Conservation (phyloP, 2,113 vertebrate genomes). For the Cygnus buccinator region DNA sequence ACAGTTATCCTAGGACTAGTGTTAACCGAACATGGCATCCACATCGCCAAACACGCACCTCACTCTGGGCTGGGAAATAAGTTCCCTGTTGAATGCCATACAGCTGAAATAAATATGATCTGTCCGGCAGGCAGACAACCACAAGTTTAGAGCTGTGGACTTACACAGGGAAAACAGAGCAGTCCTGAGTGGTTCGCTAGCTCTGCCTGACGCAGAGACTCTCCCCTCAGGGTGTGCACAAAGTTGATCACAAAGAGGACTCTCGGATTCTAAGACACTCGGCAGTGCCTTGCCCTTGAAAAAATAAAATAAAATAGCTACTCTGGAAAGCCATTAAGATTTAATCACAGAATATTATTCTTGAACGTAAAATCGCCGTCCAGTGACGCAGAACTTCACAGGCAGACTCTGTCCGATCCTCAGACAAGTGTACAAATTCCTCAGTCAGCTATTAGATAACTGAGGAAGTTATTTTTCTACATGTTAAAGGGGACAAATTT, state of each 20-base stretch:
- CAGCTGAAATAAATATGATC: not conserved
- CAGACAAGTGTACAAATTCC: not conserved
- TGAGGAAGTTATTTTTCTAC: not conserved
- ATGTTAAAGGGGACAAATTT: not conserved
- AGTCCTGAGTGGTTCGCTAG: not conserved
- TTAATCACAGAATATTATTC: constrained; percentile 28
- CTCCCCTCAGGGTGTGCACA: not conserved
- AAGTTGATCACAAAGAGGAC: not conserved
- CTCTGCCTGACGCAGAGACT: not conserved
- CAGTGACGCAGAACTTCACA: constrained; percentile 11
- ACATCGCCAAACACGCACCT: not conserved
- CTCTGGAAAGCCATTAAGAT: constrained; percentile 37
- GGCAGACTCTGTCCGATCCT: not conserved
- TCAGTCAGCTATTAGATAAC: not conserved
- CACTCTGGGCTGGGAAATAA: not conserved
- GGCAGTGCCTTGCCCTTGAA: not conserved
- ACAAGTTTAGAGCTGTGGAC: not conserved
- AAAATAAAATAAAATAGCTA: not conserved
- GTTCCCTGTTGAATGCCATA: not conserved
- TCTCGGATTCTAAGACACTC: not conserved
- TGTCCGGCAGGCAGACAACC: not conserved
- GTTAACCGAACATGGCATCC: not conserved
- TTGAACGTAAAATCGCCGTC: constrained; percentile 9
- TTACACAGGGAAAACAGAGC: not conserved
- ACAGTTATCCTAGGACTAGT: not conserved